These are phyloP conservation scores for Serinus canaria DNA, from an alignment of 2,113 vertebrate species.

Conservation along the genomic window DNA sequence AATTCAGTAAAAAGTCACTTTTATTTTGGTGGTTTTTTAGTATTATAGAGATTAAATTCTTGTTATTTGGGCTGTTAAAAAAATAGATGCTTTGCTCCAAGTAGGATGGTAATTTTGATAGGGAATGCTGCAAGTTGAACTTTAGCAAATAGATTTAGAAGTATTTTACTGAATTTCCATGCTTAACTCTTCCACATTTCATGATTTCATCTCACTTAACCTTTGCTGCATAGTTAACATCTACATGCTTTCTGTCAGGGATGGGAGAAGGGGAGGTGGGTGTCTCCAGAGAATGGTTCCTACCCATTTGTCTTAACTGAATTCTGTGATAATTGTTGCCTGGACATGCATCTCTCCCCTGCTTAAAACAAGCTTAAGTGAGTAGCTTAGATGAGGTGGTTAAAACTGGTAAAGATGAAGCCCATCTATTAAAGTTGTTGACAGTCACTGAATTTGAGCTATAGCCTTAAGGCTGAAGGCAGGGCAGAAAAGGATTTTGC, in stretches of 20 bases:
- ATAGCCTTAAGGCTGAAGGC: background rate
- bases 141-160: background rate
- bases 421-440: background rate
- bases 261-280: background rate
- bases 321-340: background rate
- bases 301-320: background rate
- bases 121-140: background rate
- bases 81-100: background rate
- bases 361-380: background rate
- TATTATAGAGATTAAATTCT: background rate
- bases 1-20: background rate
- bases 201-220: background rate
- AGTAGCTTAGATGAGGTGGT: background rate
- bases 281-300: background rate
- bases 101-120: background rate
- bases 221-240: background rate
- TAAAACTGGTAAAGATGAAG: background rate
- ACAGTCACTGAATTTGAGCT: background rate
- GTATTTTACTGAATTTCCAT: background rate
- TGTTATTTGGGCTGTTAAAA: background rate
- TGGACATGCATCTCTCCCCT: background rate
- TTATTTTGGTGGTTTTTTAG: background rate
- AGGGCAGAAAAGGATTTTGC: background rate
- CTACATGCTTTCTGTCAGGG: background rate
- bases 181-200: fast-evolving